phyloP scores from a whole-genome alignment of 2,113 vertebrate genomes.

The Columbina picui region DNA sequence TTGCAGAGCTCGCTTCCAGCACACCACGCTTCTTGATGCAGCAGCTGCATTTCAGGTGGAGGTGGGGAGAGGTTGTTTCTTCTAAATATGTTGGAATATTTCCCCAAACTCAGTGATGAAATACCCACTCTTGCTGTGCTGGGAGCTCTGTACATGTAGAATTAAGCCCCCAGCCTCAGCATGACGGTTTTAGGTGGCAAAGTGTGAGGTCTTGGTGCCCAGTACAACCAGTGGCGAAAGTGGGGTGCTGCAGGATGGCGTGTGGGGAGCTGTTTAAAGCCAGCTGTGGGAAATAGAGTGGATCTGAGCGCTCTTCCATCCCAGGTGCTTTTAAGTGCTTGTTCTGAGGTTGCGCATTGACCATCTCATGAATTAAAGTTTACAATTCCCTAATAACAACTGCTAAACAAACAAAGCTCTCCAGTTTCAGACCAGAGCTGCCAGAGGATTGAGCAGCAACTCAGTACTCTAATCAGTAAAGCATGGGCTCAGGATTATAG shows the following conservation, averaged over 20 bases:
- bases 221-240: neutral
- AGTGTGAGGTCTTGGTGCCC: neutral
- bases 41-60: neutral
- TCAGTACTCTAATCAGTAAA: neutral
- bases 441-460: neutral
- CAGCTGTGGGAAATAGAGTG: neutral
- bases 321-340: neutral
- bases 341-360: neutral
- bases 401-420: neutral
- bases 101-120: neutral
- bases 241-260: neutral
- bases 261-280: neutral
- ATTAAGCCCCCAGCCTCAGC: neutral
- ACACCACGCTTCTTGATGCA: accelerated
- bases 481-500: neutral
- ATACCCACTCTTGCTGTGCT: accelerated
- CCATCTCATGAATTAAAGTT: accelerated
- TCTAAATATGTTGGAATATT: neutral
- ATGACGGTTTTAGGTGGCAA: neutral
- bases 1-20: neutral
- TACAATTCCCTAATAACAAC: neutral
- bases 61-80: neutral
- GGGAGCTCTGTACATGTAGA: neutral
- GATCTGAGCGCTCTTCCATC: neutral
- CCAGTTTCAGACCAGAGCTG: neutral